phyloP scores from a whole-genome alignment of 2,888 invertebrate species.

The Cylindroiulus punctatus region DNA sequence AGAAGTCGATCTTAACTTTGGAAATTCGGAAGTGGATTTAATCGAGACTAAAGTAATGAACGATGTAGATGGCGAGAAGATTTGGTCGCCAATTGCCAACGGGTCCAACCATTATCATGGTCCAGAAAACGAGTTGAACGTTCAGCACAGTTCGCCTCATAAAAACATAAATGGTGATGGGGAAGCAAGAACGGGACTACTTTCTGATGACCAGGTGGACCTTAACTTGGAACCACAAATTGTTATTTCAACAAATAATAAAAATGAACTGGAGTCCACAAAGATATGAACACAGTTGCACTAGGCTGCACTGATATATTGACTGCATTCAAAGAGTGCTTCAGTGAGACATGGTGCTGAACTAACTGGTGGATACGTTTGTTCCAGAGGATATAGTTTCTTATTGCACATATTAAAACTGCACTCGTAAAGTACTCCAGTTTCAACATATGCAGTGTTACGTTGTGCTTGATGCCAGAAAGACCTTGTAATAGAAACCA shows the following conservation, averaged over 20 bases:
- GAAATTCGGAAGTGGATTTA: not conserved
- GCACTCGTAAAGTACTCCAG: not conserved
- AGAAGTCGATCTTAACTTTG: not conserved
- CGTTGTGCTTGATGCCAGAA: not conserved
- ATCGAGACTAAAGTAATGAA: not conserved
- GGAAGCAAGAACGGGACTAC: not conserved
- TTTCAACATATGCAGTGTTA: not conserved
- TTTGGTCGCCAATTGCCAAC: conserved; percentile 7
- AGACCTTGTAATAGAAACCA: not conserved
- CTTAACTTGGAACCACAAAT: not conserved
- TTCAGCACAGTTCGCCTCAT: not conserved
- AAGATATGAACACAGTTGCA: not conserved
- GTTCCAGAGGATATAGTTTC: not conserved
- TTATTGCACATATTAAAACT: not conserved
- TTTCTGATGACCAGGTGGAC: not conserved
- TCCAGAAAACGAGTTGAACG: conserved; percentile 18
- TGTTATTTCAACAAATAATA: not conserved
- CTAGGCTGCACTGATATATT: not conserved
- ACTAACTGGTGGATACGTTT: not conserved
- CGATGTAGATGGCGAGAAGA: not conserved
- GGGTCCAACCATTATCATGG: not conserved
- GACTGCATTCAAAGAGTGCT: not conserved
- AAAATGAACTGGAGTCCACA: not conserved
- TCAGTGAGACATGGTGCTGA: not conserved
- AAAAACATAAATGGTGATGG: not conserved